These are phyloP conservation scores for Copidosoma floridanum DNA, from an alignment of 1,140 invertebrate species.

Conservation along the genomic window DNA sequence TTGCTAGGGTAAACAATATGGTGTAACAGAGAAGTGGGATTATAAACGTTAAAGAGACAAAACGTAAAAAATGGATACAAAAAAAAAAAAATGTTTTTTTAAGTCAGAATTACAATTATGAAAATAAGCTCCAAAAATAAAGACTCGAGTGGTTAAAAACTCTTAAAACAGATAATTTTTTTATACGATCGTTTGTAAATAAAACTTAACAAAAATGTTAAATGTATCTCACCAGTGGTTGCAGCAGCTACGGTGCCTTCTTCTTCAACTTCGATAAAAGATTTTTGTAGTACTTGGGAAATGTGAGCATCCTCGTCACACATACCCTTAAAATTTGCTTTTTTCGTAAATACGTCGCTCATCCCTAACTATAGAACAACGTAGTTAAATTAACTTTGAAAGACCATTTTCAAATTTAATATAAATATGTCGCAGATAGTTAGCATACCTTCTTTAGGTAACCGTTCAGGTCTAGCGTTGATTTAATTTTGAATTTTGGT, in stretches of 20 bases:
- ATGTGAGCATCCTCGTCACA: constrained; percentile 40
- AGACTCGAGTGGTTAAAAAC: too few species aligned
- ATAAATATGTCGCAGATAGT: background rate
- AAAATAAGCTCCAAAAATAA: too few species aligned
- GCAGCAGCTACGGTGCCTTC: constrained; percentile 65
- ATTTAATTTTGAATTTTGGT: constrained; percentile 40
- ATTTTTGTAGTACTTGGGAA: constrained; percentile 60
- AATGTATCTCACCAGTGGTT: too few species aligned
- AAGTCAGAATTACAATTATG: too few species aligned
- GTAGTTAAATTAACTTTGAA: background rate
- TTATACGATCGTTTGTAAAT: too few species aligned
- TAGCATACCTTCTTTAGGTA: constrained; percentile 45
- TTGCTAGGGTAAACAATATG: too few species aligned
- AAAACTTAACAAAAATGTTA: too few species aligned
- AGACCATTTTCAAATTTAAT: background rate
- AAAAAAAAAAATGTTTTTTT: too few species aligned
- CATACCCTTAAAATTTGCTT: background rate
- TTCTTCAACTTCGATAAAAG: constrained; percentile 63
- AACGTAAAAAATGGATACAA: too few species aligned
- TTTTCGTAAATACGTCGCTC: background rate
- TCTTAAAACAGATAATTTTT: too few species aligned
- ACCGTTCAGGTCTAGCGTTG: constrained; percentile 41
- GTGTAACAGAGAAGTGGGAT: too few species aligned
- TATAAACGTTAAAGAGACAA: too few species aligned
- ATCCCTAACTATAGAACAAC: background rate